Percentiles rank a stretch among this genome's conserved stretches.
These are phyloP conservation scores for Emydura subglobosa DNA, from an alignment of 2,113 vertebrate species.

Conservation along the genomic window DNA sequence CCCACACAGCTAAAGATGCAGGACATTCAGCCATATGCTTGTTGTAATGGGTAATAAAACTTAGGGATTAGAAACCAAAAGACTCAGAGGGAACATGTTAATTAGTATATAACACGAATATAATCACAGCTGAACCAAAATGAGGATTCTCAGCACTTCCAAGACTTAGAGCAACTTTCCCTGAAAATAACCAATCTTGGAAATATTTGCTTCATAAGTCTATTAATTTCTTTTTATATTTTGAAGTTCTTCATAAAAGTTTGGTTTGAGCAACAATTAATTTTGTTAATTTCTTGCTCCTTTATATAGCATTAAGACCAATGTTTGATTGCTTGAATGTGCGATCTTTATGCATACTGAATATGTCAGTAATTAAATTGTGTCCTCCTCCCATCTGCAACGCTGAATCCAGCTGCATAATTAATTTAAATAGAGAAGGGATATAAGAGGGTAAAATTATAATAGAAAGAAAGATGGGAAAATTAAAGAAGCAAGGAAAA, in stretches of 20 bases:
- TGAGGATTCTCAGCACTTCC: neutral
- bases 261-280: neutral
- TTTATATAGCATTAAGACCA: no score
- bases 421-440: neutral
- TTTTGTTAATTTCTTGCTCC: neutral
- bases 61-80: neutral
- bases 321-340: neutral
- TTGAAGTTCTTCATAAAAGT: neutral
- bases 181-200: accelerated
- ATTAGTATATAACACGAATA: neutral
- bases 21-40: neutral
- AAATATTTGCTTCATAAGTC: neutral
- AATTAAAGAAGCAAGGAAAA: neutral
- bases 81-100: neutral
- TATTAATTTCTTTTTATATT: neutral
- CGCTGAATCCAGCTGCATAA: neutral
- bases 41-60: neutral
- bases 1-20: neutral
- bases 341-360: neutral
- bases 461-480: conserved; percentile 6
- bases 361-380: conserved; percentile 1
- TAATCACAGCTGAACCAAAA: neutral
- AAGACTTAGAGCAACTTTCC: neutral
- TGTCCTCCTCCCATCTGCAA: neutral
- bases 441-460: neutral